Evolutionary conservation across 2,113 vertebrate genomes (phyloP), one percentile per base, ranked within the genome.

Genomic region (Bos indicus): DNA sequence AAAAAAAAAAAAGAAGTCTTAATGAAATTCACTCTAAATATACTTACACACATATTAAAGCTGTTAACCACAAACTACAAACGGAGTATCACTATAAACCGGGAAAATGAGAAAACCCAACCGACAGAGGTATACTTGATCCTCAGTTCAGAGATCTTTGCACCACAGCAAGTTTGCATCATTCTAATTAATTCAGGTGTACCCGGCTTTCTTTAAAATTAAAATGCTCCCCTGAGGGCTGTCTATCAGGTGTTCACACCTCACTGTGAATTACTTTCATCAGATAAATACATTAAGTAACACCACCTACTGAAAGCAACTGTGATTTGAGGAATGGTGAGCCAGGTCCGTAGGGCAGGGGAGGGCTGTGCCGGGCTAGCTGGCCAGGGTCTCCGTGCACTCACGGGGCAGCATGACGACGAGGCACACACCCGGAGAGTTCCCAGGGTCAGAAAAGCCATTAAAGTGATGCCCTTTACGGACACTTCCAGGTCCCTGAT

Each of bases 171-270:
- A 60, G 46, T 33, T 13, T 19, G 21, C 19, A 52, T 62, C 81
- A 92, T 84, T 60, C 87, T 64, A 82, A 91, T 85, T 80, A 94
- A 81, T 14, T 64, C 48, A 7, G 28, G 36, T 59, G 46, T 86
- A n/a, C 40, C 74, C 94, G 64, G 57, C 52, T 95, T 95, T 92
- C 93, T 84, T 93, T 94, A 90, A 93, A 92, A 92, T 88, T 54
- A 88, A 94, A 91, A 82, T 54, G 48, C 26, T 78, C 92, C 67
- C 92, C 54, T 43, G 46, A 74, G 81, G 51, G 71, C 64, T 96
- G 25, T 80, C 95, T 94, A 74, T 87, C 84, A 74, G 81, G 56
- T 90, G 80, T 80, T 95, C 80, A 78, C 60, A 85, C 36, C 56
- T 95, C 86, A 91, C 74, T 64, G 46, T n/a, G n/a, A 90, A 80